These are phyloP conservation scores for Phoenoteleia sp. DNA, from an alignment of 2,888 invertebrate species.

Conservation along the genomic window DNA sequence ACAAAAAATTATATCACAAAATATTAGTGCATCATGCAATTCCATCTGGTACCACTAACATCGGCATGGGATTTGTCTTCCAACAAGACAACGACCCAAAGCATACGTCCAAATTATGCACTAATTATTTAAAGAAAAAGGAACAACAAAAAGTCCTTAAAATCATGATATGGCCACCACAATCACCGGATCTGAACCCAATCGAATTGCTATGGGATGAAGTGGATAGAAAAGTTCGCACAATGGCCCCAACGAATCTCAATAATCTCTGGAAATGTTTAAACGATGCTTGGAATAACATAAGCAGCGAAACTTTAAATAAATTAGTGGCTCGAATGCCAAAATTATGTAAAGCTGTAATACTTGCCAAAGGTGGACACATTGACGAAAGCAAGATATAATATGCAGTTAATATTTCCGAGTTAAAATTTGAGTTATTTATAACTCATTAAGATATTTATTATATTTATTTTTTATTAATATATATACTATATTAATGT, in stretches of 20 bases:
- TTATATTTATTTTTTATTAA: neutral
- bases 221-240: too few relatives aligned
- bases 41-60: too few relatives aligned
- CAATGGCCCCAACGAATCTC: conserved; percentile 25
- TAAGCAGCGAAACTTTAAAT: conserved; percentile 24
- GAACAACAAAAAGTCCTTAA: conserved; percentile 17
- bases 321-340: conserved; percentile 43
- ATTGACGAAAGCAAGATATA: conserved; percentile 31
- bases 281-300: conserved; percentile 65
- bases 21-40: conserved; percentile 56
- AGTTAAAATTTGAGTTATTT: neutral
- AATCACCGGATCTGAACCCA: conserved; percentile 45
- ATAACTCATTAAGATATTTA: neutral
- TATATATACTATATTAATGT: too few relatives aligned
- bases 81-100: too few relatives aligned
- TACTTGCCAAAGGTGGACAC: conserved; percentile 30
- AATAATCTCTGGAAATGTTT: conserved; percentile 77
- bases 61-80: too few relatives aligned
- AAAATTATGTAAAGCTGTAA: conserved; percentile 37
- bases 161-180: conserved; percentile 52
- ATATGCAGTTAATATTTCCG: neutral
- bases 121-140: conserved; percentile 46
- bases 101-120: conserved; percentile 54
- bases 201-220: too few relatives aligned
- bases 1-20: conserved; percentile 62